These are phyloP conservation scores for Acleris cristana DNA, from an alignment of 2,888 invertebrate genomes.

Conservation along the genomic window DNA sequence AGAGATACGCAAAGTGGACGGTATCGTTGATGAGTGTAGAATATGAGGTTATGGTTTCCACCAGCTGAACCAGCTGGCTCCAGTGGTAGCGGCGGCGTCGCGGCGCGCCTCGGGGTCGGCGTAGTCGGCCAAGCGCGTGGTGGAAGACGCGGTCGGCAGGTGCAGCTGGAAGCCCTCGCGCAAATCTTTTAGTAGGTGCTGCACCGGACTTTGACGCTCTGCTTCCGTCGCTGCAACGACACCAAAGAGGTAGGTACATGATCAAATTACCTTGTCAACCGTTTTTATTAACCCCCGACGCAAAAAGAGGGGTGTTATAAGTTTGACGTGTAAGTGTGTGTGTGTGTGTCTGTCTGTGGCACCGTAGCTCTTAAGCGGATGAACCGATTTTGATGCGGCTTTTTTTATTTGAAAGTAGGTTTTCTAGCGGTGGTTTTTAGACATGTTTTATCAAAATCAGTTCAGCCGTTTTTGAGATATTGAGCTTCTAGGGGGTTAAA, in stretches of 20 bases:
- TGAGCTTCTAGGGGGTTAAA: too few species aligned
- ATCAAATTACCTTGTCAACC: not conserved
- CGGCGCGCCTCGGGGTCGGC: conserved; percentile 47
- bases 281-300: too few species aligned
- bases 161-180: conserved; percentile 53
- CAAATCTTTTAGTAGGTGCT: conserved; percentile 63
- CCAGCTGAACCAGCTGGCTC: conserved; percentile 51
- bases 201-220: conserved; percentile 56
- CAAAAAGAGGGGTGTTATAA: too few species aligned
- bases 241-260: not conserved
- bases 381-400: too few species aligned
- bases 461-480: too few species aligned
- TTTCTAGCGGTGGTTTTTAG: too few species aligned
- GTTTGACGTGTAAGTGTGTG: too few species aligned
- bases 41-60: conserved; percentile 46
- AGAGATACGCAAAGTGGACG: too few species aligned
- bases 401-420: too few species aligned
- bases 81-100: conserved; percentile 48
- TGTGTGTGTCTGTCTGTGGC: too few species aligned
- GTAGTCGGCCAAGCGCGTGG: conserved; percentile 46
- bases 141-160: conserved; percentile 37
- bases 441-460: too few species aligned
- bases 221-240: conserved; percentile 57
- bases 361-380: too few species aligned
- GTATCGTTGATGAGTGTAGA: not conserved